Percentiles rank a stretch among this genome's conserved stretches.
phyloP scores from a whole-genome alignment of 2,888 invertebrate species.

The Drosophila meridionalis region DNA sequence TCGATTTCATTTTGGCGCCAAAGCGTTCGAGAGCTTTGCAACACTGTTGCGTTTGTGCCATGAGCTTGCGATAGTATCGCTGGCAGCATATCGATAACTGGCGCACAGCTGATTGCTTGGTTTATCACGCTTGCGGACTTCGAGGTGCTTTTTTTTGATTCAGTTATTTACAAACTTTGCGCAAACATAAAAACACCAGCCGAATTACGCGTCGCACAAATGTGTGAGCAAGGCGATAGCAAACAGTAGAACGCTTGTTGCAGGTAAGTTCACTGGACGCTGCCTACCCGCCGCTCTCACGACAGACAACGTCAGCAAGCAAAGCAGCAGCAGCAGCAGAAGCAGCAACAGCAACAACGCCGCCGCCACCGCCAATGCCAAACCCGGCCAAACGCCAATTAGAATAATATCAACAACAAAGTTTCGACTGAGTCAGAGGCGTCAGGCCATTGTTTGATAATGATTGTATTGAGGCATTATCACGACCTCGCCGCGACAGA shows the following conservation, averaged over 20 bases:
- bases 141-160: constrained; percentile 48
- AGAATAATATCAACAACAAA: constrained; percentile 41
- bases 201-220: constrained; percentile 58
- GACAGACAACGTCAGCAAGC: constrained; percentile 18
- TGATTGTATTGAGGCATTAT: constrained; percentile 66
- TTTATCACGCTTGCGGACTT: constrained; percentile 56
- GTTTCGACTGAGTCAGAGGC: constrained; percentile 63
- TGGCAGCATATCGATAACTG: constrained; percentile 36
- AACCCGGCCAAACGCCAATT: constrained; percentile 53
- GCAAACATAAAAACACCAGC: constrained; percentile 34
- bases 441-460: constrained; percentile 59
- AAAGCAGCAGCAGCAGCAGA: background rate
- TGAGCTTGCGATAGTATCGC: constrained; percentile 32
- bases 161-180: constrained; percentile 64
- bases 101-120: constrained; percentile 46
- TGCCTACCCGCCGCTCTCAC: background rate
- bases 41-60: constrained; percentile 20
- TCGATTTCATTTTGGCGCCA: constrained; percentile 31
- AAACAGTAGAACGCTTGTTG: constrained; percentile 45
- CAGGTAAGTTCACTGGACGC: constrained; percentile 40
- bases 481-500: constrained; percentile 42
- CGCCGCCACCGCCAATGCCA: constrained; percentile 31
- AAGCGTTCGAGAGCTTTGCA: constrained; percentile 6
- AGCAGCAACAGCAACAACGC: constrained; percentile 9
- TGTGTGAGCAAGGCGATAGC: constrained; percentile 47